Evolutionary conservation across 2,888 invertebrate genomes (phyloP).

Genomic region (Sclerodermus sp.): DNA sequence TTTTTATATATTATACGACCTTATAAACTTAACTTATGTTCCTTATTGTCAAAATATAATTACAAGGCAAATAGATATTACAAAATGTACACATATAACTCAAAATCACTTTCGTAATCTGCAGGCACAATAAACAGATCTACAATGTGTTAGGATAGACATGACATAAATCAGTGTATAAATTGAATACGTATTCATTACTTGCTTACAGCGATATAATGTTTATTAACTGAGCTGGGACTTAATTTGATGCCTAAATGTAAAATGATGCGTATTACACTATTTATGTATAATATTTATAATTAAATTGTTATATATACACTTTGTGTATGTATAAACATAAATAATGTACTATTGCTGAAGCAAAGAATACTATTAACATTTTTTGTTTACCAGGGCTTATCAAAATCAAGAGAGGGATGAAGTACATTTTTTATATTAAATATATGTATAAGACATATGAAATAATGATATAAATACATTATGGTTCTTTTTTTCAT

Average conservation of each 20-base stretch:
- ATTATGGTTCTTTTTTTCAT: background rate
- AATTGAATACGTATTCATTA: constrained; percentile 1
- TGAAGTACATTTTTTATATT: no score
- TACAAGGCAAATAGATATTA: constrained; percentile 52
- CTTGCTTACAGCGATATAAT: background rate
- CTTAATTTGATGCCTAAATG: constrained; percentile 12
- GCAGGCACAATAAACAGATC: constrained; percentile 31
- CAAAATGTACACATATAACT: constrained; percentile 53
- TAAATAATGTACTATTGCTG: no score
- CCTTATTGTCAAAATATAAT: constrained; percentile 41
- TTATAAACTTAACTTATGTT: constrained; percentile 45
- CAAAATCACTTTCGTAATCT: constrained; percentile 37
- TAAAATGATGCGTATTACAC: constrained; percentile 1
- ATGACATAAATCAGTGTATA: constrained; percentile 14
- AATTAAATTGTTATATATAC: background rate
- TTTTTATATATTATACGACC: constrained; percentile 41
- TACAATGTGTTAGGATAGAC: constrained; percentile 24
- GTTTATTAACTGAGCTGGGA: constrained; percentile 19
- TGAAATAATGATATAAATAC: constrained; percentile 3
- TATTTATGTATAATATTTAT: background rate
- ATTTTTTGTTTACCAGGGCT: no score
- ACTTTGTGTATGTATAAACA: background rate
- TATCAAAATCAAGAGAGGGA: no score
- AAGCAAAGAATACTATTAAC: no score
- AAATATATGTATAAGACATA: no score